phyloP scores from a whole-genome alignment of 2,888 invertebrate genomes.

The Salticus scenicus region DNA sequence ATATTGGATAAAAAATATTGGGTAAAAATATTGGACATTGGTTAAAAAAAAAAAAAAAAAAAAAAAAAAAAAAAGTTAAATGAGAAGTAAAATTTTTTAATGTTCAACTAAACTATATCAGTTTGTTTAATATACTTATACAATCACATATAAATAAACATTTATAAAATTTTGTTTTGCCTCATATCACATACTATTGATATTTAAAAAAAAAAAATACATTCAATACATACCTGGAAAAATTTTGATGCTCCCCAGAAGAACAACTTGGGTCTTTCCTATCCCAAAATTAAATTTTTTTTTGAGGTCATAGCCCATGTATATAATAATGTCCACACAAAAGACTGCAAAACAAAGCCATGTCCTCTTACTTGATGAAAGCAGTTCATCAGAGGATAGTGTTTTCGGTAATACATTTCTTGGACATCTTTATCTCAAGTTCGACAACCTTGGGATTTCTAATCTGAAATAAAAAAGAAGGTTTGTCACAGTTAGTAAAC shows the following conservation, averaged over 20 bases:
- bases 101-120: too few species aligned
- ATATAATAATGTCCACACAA: background rate
- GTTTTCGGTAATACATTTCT: background rate
- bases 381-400: background rate
- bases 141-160: too few species aligned
- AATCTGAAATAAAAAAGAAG: background rate
- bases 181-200: constrained; percentile 28
- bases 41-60: too few species aligned
- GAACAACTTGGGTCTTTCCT: background rate
- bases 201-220: constrained; percentile 33
- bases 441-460: background rate
- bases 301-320: background rate
- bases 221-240: constrained; percentile 23
- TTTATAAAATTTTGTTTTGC: constrained; percentile 55
- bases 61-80: too few species aligned
- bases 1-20: too few species aligned
- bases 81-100: too few species aligned
- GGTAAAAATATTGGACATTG: too few species aligned
- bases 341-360: background rate
- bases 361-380: background rate
- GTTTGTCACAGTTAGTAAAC: background rate
- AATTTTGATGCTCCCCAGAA: background rate
- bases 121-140: too few species aligned
- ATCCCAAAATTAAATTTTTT: background rate
- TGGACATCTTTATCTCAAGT: background rate